Percentiles rank a stretch among this genome's conserved stretches.
Conservation (phyloP, 2,113 vertebrate species). For the Malurus alboscapulatus region DNA sequence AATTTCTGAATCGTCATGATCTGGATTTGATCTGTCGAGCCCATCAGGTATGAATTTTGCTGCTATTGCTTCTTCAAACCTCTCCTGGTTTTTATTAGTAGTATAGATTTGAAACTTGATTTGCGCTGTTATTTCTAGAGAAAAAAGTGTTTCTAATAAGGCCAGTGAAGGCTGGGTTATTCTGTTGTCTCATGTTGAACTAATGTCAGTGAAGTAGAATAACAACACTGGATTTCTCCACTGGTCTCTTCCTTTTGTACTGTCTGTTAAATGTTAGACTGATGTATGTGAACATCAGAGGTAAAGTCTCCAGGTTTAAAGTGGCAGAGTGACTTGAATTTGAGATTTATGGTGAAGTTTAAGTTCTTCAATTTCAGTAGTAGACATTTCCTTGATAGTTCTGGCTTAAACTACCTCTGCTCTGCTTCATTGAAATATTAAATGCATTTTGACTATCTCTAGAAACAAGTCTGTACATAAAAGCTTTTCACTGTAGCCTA, state of each 20-base stretch:
- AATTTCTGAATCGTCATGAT: conserved; percentile 98
- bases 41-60: conserved; percentile 86
- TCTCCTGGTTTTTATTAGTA: background rate
- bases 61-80: background rate
- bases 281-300: background rate
- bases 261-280: background rate
- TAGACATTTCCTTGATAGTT: background rate
- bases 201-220: background rate
- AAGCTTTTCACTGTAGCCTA: background rate
- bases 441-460: background rate
- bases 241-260: background rate
- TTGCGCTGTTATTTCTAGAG: background rate
- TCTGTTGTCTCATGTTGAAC: background rate
- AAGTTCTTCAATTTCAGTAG: background rate
- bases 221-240: background rate
- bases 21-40: conserved; percentile 98
- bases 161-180: background rate
- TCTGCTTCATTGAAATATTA: background rate
- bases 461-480: background rate
- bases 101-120: background rate
- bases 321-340: background rate
- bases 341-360: background rate
- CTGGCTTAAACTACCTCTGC: background rate
- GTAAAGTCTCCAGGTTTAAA: background rate
- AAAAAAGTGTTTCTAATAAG: background rate